phyloP scores from a whole-genome alignment of 2,113 vertebrate species.

The Laticauda colubrina region DNA sequence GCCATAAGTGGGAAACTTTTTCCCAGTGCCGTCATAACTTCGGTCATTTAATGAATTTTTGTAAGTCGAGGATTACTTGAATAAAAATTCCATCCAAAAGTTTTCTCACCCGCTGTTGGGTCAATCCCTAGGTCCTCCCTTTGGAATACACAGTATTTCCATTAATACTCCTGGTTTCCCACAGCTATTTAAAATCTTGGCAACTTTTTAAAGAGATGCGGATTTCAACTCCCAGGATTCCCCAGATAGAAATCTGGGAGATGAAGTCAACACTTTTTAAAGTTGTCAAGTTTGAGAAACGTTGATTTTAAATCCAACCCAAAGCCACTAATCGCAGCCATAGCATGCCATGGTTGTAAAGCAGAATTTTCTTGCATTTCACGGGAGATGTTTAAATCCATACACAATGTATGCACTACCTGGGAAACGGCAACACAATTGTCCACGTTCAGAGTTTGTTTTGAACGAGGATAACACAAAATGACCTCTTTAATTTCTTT shows the following conservation, averaged over 20 bases:
- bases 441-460: background rate
- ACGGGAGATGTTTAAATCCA: background rate
- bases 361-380: background rate
- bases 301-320: background rate
- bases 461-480: background rate
- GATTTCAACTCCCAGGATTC: background rate
- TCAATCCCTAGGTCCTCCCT: background rate
- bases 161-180: background rate
- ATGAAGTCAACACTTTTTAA: background rate
- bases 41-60: background rate
- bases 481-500: background rate
- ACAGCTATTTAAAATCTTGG: background rate
- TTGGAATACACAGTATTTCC: background rate
- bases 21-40: background rate
- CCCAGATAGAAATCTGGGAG: background rate
- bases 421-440: background rate
- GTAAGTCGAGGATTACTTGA: background rate
- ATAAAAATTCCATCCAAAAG: background rate
- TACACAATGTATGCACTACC: background rate
- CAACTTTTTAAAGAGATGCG: background rate
- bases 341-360: background rate
- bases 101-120: background rate
- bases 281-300: background rate
- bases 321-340: background rate
- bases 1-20: background rate